A percentile compares a stretch with the other conserved stretches of the same genome.
These are phyloP conservation scores for Drosophila tsacasi DNA, from an alignment of 1,140 invertebrate genomes.

Conservation along the genomic window DNA sequence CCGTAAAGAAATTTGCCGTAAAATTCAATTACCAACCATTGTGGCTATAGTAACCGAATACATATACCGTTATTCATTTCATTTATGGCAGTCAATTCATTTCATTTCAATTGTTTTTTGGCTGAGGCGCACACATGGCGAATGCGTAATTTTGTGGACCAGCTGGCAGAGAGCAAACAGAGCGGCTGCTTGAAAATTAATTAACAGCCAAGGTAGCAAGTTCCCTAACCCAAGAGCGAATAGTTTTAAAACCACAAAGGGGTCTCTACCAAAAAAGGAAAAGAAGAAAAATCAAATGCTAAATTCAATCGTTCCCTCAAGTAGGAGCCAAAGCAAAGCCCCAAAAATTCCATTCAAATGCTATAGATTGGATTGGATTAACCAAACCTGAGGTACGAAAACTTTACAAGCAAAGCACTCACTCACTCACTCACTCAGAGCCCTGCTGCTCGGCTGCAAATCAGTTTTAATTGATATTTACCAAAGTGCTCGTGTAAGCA, in stretches of 20 bases:
- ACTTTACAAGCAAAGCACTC: slow-evolving; percentile 27
- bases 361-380: slow-evolving; percentile 62
- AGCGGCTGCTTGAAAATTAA: slow-evolving; percentile 69
- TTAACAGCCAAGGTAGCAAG: slow-evolving; percentile 51
- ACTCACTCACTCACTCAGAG: slow-evolving; percentile 17
- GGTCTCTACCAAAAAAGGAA: background rate
- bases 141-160: slow-evolving; percentile 42
- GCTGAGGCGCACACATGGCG: slow-evolving; percentile 8
- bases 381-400: slow-evolving; percentile 44
- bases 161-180: slow-evolving; percentile 47
- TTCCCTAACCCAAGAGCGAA: slow-evolving; percentile 6
- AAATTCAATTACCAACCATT: slow-evolving; percentile 7
- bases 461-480: slow-evolving; percentile 84
- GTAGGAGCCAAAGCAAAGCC: slow-evolving; percentile 54
- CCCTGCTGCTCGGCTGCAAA: slow-evolving; percentile 50
- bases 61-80: slow-evolving; percentile 16
- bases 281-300: slow-evolving; percentile 11
- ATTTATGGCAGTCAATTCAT: slow-evolving; percentile 33
- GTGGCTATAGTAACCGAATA: slow-evolving; percentile 15
- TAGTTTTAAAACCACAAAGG: slow-evolving; percentile 36
- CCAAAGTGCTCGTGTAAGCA: slow-evolving; percentile 80
- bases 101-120: slow-evolving; percentile 26
- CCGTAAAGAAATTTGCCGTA: background rate
- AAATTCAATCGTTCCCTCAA: slow-evolving; percentile 46
- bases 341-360: slow-evolving; percentile 64